Conservation (phyloP, 2,113 vertebrate genomes). For the Tyto alba region DNA sequence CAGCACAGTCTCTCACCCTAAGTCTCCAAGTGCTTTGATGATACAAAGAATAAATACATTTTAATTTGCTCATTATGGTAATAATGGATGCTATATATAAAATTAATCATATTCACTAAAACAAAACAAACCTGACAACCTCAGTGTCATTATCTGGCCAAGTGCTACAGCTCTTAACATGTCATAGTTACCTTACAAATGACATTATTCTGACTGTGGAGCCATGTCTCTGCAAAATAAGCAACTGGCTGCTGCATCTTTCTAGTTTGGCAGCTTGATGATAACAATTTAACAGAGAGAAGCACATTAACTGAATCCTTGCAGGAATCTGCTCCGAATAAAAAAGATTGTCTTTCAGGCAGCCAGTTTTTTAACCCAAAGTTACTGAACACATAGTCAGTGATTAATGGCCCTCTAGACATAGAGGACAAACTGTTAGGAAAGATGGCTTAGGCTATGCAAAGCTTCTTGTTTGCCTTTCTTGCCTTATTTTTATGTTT, state of each 20-base stretch:
- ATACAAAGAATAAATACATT: neutral
- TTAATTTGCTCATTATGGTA: neutral
- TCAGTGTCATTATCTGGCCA: neutral
- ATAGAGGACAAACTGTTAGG: neutral
- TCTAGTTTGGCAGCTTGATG: neutral
- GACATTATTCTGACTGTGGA: neutral
- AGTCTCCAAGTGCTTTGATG: rapidly evolving
- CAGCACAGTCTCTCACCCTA: neutral
- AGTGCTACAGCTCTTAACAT: neutral
- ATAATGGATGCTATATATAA: neutral
- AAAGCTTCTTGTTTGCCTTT: neutral
- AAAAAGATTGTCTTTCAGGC: neutral
- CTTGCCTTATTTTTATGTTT: neutral
- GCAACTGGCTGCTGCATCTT: neutral
- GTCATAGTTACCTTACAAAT: neutral
- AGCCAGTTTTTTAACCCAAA: neutral
- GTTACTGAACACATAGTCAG: neutral
- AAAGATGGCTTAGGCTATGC: neutral
- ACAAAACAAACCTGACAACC: neutral
- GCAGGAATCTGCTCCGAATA: neutral
- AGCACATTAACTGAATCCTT: neutral
- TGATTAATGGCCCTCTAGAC: neutral
- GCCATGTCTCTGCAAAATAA: neutral
- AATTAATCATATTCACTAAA: neutral
- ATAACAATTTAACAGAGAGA: neutral